These are phyloP conservation scores for Caenorhabditis briggsae DNA, from an alignment of 1,140 invertebrate species.

Conservation along the genomic window DNA sequence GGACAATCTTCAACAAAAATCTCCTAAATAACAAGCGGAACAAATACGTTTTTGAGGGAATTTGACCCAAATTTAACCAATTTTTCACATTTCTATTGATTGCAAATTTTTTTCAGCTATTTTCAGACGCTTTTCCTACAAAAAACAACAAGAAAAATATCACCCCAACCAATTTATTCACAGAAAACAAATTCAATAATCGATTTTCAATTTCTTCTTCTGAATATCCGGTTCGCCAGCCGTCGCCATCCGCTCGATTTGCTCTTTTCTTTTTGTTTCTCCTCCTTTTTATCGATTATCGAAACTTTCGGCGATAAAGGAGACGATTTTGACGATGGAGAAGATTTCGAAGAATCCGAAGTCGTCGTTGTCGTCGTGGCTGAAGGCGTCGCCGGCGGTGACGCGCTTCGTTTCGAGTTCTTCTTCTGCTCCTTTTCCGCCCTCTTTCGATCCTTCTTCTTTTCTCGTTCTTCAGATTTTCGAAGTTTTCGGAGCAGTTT, in stretches of 20 bases:
- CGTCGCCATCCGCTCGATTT: conserved; percentile 39
- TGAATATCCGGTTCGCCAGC: conserved; percentile 8
- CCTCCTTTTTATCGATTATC: background rate
- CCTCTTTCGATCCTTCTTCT: conserved; percentile 27
- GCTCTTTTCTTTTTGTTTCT: background rate
- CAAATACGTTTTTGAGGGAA: too few species aligned
- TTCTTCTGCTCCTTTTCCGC: background rate
- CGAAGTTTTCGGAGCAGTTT: background rate
- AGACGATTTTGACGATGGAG: background rate
- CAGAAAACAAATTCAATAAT: too few species aligned
- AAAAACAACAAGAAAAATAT: too few species aligned
- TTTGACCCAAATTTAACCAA: too few species aligned
- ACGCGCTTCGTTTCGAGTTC: background rate
- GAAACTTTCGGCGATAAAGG: background rate
- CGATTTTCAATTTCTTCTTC: background rate
- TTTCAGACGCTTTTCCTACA: too few species aligned
- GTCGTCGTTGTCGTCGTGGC: background rate
- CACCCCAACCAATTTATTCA: too few species aligned
- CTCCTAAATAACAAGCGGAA: too few species aligned
- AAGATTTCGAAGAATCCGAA: background rate
- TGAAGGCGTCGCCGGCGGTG: background rate
- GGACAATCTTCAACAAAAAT: too few species aligned
- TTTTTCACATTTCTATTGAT: too few species aligned
- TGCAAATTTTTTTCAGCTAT: too few species aligned
- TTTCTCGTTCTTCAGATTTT: conserved; percentile 28